Percentiles rank a stretch among this genome's conserved stretches.
phyloP scores from a whole-genome alignment of 2,113 vertebrate genomes.

The Psittacus erithacus region DNA sequence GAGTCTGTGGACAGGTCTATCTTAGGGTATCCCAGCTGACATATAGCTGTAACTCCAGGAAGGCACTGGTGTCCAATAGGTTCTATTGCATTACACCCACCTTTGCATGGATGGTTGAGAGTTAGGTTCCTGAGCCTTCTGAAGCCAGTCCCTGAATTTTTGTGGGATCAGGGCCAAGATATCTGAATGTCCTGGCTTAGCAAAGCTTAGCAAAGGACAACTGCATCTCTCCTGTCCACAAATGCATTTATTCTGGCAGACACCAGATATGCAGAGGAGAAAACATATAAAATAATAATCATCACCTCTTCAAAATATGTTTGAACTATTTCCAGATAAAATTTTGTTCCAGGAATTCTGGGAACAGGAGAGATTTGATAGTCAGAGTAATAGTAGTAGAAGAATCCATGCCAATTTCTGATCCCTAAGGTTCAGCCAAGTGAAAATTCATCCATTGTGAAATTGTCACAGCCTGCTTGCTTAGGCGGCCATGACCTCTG shows the following conservation, averaged over 20 bases:
- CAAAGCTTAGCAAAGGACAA: neutral
- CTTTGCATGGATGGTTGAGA: neutral
- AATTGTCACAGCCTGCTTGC: constrained; percentile 5
- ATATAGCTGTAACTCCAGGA: neutral
- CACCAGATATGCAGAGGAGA: neutral
- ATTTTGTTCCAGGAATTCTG: neutral
- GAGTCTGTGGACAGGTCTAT: neutral
- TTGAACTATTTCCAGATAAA: neutral
- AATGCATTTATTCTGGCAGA: neutral
- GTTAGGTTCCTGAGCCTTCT: neutral
- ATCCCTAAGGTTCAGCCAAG: neutral
- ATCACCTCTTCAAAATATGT: neutral
- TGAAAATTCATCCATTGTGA: constrained; percentile 6
- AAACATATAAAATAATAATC: neutral
- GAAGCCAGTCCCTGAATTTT: neutral
- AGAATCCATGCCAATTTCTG: neutral
- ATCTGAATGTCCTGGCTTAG: neutral
- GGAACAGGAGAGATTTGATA: neutral
- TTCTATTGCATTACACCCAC: neutral
- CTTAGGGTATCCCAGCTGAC: neutral
- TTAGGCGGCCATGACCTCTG: neutral
- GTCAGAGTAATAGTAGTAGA: neutral
- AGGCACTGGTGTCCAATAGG: neutral
- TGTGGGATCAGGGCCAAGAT: neutral
- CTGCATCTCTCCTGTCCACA: neutral